Evolutionary conservation across 1,140 invertebrate genomes (phyloP).

Genomic region (Notospermus geniculatus): DNA sequence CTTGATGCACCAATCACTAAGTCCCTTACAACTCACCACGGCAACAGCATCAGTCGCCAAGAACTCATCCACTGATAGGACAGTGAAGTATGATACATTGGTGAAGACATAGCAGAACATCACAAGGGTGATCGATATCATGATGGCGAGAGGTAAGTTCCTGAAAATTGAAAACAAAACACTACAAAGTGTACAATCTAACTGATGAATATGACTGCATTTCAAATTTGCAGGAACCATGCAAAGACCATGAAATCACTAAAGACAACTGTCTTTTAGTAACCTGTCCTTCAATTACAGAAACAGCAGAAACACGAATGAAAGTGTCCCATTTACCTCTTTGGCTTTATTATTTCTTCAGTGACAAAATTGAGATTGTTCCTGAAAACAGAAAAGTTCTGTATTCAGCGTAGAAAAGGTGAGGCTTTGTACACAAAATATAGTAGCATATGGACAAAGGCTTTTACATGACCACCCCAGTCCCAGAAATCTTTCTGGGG

Average conservation of each 20-base stretch:
- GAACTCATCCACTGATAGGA: conserved; percentile 42
- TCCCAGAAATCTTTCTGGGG: background rate
- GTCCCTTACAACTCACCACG: conserved; percentile 31
- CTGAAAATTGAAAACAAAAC: conserved; percentile 21
- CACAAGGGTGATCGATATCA: conserved; percentile 38
- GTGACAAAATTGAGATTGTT: conserved; percentile 96
- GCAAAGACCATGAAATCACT: no score
- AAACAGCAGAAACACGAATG: no score
- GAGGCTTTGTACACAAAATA: no score
- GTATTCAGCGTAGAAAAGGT: no score
- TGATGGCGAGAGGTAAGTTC: conserved; percentile 39
- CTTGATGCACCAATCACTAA: background rate
- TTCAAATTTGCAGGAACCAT: no score
- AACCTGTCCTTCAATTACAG: no score
- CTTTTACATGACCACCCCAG: background rate
- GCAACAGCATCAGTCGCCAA: conserved; percentile 39
- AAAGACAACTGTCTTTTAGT: no score
- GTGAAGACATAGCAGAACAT: conserved; percentile 41
- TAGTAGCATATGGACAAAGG: no score
- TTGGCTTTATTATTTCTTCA: conserved; percentile 93
- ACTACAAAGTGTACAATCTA: no score
- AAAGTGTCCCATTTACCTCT: no score
- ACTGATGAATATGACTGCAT: no score
- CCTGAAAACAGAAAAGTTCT: conserved; percentile 57
- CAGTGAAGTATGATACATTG: conserved; percentile 44